Evolutionary conservation across 2,888 invertebrate genomes (phyloP).

Genomic region (Orchesella flavescens): DNA sequence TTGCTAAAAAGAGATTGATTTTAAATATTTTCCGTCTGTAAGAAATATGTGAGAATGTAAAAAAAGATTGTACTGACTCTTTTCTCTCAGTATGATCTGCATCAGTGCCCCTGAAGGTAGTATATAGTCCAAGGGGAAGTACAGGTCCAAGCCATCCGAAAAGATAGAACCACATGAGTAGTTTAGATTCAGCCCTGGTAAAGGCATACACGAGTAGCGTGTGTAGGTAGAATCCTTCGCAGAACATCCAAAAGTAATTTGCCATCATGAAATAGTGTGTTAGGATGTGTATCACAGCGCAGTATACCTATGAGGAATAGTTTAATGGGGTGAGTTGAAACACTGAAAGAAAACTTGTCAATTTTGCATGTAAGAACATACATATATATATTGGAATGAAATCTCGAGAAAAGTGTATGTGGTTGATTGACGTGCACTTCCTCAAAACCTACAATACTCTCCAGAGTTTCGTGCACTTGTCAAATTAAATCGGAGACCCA

Average conservation of each 20-base stretch:
- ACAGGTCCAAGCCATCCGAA: constrained; percentile 90
- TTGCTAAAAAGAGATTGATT: too few species aligned
- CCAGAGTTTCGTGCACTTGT: too few species aligned
- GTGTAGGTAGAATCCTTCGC: constrained; percentile 94
- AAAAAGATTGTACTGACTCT: constrained; percentile 30
- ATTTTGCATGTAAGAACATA: too few species aligned
- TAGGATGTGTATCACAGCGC: constrained; percentile 86
- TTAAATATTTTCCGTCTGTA: too few species aligned
- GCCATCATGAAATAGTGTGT: constrained; percentile 92
- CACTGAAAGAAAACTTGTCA: constrained; percentile 10
- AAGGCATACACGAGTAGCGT: constrained; percentile 93
- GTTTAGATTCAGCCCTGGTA: constrained; percentile 88
- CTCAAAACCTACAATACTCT: too few species aligned
- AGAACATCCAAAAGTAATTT: constrained; percentile 98
- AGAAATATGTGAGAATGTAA: too few species aligned
- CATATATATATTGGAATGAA: too few species aligned
- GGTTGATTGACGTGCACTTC: too few species aligned
- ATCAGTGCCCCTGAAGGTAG: constrained; percentile 79
- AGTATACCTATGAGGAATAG: constrained; percentile 80
- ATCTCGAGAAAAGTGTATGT: too few species aligned
- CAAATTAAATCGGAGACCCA: too few species aligned
- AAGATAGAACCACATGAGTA: constrained; percentile 86
- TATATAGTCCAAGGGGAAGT: constrained; percentile 78
- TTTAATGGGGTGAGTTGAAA: too few species aligned
- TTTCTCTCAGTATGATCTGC: constrained; percentile 74